A percentile compares a stretch with the other conserved stretches of the same genome.
phyloP scores from a whole-genome alignment of 1,140 invertebrate species.

The Drosophila murphyi region DNA sequence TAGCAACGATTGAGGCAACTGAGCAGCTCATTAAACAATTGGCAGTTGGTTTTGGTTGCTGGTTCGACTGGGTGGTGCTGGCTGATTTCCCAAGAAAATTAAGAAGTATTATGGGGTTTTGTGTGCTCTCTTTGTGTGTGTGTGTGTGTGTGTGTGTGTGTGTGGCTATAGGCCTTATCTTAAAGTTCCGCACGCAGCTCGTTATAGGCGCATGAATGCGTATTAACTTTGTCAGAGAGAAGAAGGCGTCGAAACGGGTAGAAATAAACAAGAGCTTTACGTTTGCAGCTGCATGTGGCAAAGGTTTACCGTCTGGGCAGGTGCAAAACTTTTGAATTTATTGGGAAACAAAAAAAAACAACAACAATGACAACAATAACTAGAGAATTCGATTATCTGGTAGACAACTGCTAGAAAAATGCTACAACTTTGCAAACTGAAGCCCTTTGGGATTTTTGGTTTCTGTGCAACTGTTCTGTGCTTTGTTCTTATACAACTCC shows the following conservation, averaged over 20 bases:
- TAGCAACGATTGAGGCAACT: constrained; percentile 25
- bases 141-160: background rate
- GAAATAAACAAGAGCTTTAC: constrained; percentile 18
- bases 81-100: constrained; percentile 60
- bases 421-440: constrained; percentile 3
- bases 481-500: background rate
- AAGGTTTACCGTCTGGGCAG: constrained; percentile 37
- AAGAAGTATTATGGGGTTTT: constrained; percentile 44
- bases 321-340: constrained; percentile 72
- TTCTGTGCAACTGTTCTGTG: background rate
- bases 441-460: constrained; percentile 8
- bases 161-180: constrained; percentile 42
- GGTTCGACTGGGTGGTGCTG: constrained; percentile 28
- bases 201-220: constrained; percentile 36
- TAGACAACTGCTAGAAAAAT: constrained; percentile 30
- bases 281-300: constrained; percentile 23
- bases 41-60: constrained; percentile 47
- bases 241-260: constrained; percentile 36
- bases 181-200: constrained; percentile 32
- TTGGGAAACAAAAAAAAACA: constrained; percentile 46
- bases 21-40: constrained; percentile 78
- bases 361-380: constrained; percentile 33
- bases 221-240: constrained; percentile 58
- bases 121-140: background rate
- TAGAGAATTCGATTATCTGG: constrained; percentile 53